These are phyloP conservation scores for Xylophagus ater DNA, from an alignment of 2,888 invertebrate genomes.

Conservation along the genomic window DNA sequence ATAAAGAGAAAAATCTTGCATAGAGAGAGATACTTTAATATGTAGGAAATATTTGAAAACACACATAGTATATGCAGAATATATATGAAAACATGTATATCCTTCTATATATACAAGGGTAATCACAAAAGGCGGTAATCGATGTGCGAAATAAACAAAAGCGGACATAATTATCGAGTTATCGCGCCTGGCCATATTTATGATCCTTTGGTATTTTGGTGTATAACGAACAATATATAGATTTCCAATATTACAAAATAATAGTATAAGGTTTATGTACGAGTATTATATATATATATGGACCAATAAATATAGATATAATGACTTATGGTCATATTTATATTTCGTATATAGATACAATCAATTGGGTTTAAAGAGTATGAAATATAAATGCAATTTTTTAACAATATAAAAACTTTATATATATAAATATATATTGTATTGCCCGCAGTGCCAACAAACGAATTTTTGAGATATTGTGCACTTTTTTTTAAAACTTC, in stretches of 20 bases:
- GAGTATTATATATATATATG: too few species aligned
- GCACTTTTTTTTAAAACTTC: too few species aligned
- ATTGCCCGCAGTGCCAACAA: constrained; percentile 6
- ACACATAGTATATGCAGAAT: constrained; percentile 8
- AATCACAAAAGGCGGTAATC: constrained; percentile 34
- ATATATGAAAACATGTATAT: constrained; percentile 15
- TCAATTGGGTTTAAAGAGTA: too few species aligned
- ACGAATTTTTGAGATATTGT: constrained; percentile 12
- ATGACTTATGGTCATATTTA: too few species aligned
- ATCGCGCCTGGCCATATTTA: constrained; percentile 31
- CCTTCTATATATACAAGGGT: constrained; percentile 12
- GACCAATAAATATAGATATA: too few species aligned
- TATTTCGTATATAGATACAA: too few species aligned
- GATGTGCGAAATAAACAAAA: constrained; percentile 40
- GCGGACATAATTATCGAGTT: constrained; percentile 41
- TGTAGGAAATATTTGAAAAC: too few species aligned
- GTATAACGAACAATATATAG: background rate
- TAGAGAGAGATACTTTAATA: too few species aligned
- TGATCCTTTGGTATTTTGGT: constrained; percentile 20
- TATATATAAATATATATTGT: too few species aligned
- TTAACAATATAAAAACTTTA: too few species aligned
- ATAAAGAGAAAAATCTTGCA: too few species aligned
- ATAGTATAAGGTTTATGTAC: too few species aligned
- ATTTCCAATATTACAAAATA: constrained; percentile 6
- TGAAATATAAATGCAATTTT: constrained; percentile 13